phyloP scores from a whole-genome alignment of 30 jellyfish, hydroid and myxozoan genomes.

The Hydractinia echinata region DNA sequence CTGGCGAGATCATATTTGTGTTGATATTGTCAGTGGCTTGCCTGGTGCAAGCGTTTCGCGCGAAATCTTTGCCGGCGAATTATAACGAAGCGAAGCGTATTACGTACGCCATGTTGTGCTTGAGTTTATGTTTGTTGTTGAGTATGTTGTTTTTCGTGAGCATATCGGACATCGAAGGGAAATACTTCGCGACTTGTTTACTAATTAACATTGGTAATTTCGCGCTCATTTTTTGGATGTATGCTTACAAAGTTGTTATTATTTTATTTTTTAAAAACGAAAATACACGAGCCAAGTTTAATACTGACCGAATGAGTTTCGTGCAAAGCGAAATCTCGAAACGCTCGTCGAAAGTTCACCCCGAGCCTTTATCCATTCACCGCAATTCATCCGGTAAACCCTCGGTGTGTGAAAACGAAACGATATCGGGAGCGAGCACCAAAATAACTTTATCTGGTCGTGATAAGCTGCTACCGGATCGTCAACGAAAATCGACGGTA shows the following conservation, averaged over 20 bases:
- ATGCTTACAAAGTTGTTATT: slow-evolving; percentile 34
- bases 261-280: slow-evolving; percentile 39
- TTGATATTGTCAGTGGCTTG: slow-evolving; percentile 36
- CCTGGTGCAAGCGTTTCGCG: slow-evolving; percentile 67
- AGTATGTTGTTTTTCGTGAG: slow-evolving; percentile 52
- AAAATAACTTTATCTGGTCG: too few species aligned
- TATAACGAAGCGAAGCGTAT: slow-evolving; percentile 65
- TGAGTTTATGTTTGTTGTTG: slow-evolving; percentile 38
- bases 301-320: not conserved
- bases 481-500: too few species aligned
- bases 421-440: too few species aligned
- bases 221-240: slow-evolving; percentile 33
- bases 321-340: not conserved
- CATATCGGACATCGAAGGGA: slow-evolving; percentile 24
- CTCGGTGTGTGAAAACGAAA: too few species aligned
- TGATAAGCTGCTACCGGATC: too few species aligned
- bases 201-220: slow-evolving; percentile 35
- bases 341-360: not conserved
- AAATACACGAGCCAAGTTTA: slow-evolving; percentile 23
- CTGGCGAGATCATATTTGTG: slow-evolving; percentile 10
- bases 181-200: slow-evolving; percentile 32
- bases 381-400: not conserved
- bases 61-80: slow-evolving; percentile 57
- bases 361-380: not conserved
- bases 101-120: slow-evolving; percentile 53